phyloP scores from a whole-genome alignment of 2,797 vertebrate species.

The Eutrigla gurnardus region DNA sequence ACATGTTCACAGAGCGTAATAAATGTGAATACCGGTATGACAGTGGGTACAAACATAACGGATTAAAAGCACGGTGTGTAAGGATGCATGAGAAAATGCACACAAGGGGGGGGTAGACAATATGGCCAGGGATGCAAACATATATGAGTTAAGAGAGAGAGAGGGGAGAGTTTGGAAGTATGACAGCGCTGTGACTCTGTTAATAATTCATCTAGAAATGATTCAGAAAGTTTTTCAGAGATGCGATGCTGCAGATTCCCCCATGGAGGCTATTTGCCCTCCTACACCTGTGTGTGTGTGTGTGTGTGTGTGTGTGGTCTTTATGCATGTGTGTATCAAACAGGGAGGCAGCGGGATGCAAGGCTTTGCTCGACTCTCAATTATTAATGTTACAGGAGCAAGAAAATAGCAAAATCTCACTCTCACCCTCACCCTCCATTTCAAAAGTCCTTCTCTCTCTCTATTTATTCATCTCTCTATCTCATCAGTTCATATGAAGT shows the following conservation, averaged over 20 bases:
- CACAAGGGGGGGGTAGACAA: constrained; percentile 19
- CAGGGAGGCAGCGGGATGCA: constrained; percentile 20
- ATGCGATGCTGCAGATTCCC: constrained; percentile 59
- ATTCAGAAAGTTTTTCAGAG: constrained; percentile 57
- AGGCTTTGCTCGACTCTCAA: constrained; percentile 63
- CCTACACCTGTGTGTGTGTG: constrained; percentile 32
- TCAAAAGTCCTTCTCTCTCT: constrained; percentile 29
- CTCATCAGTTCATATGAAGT: not conserved
- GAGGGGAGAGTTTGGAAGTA: not conserved
- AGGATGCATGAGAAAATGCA: constrained; percentile 27
- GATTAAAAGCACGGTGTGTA: constrained; percentile 31
- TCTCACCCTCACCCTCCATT: constrained; percentile 41
- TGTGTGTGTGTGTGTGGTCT: constrained; percentile 17
- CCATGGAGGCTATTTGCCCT: constrained; percentile 47
- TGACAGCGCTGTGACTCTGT: constrained; percentile 29
- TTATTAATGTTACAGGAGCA: constrained; percentile 77
- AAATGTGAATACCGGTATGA: constrained; percentile 6
- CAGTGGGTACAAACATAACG: constrained; percentile 29
- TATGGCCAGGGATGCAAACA: constrained; percentile 28
- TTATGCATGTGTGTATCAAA: constrained; percentile 51
- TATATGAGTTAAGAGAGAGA: constrained; percentile 7
- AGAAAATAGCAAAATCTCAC: constrained; percentile 63
- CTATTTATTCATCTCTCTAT: not conserved
- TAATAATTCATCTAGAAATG: constrained; percentile 54
- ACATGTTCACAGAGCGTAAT: constrained; percentile 26